Evolutionary conservation across 2,888 invertebrate species (phyloP).

Genomic region (Liodrosophila aerea): DNA sequence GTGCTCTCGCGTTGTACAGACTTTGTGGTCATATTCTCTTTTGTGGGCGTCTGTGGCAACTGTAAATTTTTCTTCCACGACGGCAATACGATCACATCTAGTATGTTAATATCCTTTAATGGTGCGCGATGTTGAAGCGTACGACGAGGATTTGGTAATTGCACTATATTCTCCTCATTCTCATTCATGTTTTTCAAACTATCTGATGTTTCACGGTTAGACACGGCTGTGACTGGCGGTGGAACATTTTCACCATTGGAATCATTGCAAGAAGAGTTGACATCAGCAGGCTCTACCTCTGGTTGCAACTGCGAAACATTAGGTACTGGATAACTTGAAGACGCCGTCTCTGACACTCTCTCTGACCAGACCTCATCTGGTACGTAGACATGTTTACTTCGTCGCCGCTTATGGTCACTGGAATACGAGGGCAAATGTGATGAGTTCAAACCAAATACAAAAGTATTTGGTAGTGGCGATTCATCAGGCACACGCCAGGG

Average conservation of each 20-base stretch:
- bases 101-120: slow-evolving; percentile 77
- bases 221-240: slow-evolving; percentile 37
- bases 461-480: slow-evolving; percentile 69
- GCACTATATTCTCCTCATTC: slow-evolving; percentile 54
- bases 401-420: slow-evolving; percentile 73
- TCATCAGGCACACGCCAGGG: slow-evolving; percentile 81
- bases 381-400: slow-evolving; percentile 47
- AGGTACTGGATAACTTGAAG: slow-evolving; percentile 1
- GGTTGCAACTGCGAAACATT: slow-evolving; percentile 1
- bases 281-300: neutral
- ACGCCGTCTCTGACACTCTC: neutral
- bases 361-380: slow-evolving; percentile 43
- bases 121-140: slow-evolving; percentile 71
- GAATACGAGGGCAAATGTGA: slow-evolving; percentile 80
- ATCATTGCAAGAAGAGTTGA: slow-evolving; percentile 49
- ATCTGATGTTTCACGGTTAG: neutral
- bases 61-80: slow-evolving; percentile 58
- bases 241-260: slow-evolving; percentile 78
- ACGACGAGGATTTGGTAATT: slow-evolving; percentile 70
- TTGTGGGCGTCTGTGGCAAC: slow-evolving; percentile 18
- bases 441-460: slow-evolving; percentile 73
- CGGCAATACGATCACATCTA: slow-evolving; percentile 76
- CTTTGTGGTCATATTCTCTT: slow-evolving; percentile 1
- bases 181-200: slow-evolving; percentile 39
- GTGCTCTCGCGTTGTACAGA: slow-evolving; percentile 6